phyloP scores from a whole-genome alignment of 2,888 invertebrate genomes.

The Cerceris rybyensis region DNA sequence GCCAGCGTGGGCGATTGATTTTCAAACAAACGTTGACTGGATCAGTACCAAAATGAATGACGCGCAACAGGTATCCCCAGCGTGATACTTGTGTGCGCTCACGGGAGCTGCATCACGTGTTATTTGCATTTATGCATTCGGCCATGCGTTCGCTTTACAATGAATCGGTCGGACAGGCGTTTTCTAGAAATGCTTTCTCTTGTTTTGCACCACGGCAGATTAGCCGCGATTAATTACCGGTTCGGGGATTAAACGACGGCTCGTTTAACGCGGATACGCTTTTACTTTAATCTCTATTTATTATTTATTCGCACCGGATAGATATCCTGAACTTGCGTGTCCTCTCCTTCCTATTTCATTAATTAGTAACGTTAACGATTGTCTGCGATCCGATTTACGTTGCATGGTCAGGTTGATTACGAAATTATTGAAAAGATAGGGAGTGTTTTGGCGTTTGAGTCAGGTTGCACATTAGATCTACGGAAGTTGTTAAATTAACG shows the following conservation, averaged over 20 bases:
- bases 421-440: too few species aligned
- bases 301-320: slow-evolving; percentile 4
- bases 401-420: too few species aligned
- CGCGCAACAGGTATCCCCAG: slow-evolving; percentile 72
- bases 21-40: slow-evolving; percentile 71
- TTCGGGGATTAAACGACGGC: background rate
- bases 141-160: slow-evolving; percentile 44
- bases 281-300: slow-evolving; percentile 34
- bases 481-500: too few species aligned
- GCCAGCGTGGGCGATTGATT: slow-evolving; percentile 55
- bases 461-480: too few species aligned
- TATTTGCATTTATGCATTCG: slow-evolving; percentile 61
- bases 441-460: too few species aligned
- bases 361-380: too few species aligned
- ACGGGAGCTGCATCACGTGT: slow-evolving; percentile 65
- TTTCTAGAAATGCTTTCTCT: slow-evolving; percentile 39
- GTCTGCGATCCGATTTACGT: too few species aligned
- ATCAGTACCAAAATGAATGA: slow-evolving; percentile 78
- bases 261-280: slow-evolving; percentile 19
- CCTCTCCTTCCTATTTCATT: too few species aligned
- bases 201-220: slow-evolving; percentile 22
- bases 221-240: slow-evolving; percentile 39
- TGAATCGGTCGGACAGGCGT: slow-evolving; percentile 11
- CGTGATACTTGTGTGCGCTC: slow-evolving; percentile 69
- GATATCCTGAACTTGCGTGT: too few species aligned